Evolutionary conservation across 2,113 vertebrate species (phyloP).

Genomic region (Pao palembangensis): DNA sequence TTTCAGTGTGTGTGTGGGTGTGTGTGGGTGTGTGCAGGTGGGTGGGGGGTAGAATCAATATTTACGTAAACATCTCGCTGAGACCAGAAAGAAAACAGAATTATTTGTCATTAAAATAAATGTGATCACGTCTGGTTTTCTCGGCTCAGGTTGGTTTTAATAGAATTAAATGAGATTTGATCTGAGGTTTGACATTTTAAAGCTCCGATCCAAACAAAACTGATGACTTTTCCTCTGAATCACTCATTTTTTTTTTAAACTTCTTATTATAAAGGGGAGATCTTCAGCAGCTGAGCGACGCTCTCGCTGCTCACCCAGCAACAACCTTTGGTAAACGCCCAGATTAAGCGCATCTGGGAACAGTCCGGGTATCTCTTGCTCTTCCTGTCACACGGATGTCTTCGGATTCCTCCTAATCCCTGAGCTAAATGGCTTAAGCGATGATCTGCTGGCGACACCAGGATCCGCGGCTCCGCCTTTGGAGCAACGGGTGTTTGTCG

Average conservation of each 20-base stretch:
- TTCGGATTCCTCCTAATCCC: conserved; percentile 63
- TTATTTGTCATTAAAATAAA: too few relatives aligned
- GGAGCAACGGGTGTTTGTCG: too few relatives aligned
- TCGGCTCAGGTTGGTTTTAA: too few relatives aligned
- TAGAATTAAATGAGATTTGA: too few relatives aligned
- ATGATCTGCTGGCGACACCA: conserved; percentile 57
- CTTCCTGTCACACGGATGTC: conserved; percentile 56
- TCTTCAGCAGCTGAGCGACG: conserved; percentile 49
- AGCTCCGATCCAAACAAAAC: conserved; percentile 36
- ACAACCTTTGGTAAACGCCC: conserved; percentile 65
- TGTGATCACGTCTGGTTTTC: too few relatives aligned
- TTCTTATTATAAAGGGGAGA: conserved; percentile 28
- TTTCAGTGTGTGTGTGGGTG: too few relatives aligned
- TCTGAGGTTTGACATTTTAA: background rate
- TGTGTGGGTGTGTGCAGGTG: too few relatives aligned
- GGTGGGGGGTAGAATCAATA: too few relatives aligned
- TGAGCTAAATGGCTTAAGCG: conserved; percentile 58
- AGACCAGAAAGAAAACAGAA: too few relatives aligned
- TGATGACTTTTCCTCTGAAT: conserved; percentile 11
- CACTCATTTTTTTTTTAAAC: conserved; percentile 6
- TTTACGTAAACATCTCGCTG: too few relatives aligned
- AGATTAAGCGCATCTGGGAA: conserved; percentile 69
- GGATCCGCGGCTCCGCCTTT: too few relatives aligned
- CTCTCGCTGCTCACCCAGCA: conserved; percentile 59
- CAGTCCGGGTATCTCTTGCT: conserved; percentile 53